A percentile compares a stretch with the other conserved stretches of the same genome.
These are phyloP conservation scores for Cossypha caffra DNA, from an alignment of 2,797 vertebrate genomes.

Conservation along the genomic window DNA sequence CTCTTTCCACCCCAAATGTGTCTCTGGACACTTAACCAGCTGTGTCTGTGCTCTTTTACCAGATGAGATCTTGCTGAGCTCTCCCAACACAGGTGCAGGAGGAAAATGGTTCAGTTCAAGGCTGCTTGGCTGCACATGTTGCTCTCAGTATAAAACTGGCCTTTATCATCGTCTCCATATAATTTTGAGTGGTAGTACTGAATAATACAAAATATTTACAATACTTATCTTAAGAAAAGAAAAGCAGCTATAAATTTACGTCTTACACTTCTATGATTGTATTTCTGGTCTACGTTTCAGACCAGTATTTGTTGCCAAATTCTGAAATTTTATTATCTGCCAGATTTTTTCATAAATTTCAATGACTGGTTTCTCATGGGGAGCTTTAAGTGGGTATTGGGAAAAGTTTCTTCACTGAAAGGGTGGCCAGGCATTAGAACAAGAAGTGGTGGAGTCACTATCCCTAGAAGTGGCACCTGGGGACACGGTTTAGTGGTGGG, in stretches of 20 bases:
- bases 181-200: neutral
- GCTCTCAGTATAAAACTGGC: neutral
- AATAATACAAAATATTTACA: slow-evolving; percentile 38
- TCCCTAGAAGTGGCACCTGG: neutral
- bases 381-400: neutral
- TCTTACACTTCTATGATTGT: neutral
- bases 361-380: neutral
- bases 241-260: neutral
- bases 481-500: neutral
- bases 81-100: neutral
- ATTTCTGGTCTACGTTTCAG: slow-evolving; percentile 11
- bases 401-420: neutral
- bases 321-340: neutral
- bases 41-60: neutral
- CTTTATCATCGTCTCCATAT: neutral
- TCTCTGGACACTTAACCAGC: neutral
- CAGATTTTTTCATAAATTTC: neutral
- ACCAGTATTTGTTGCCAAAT: neutral
- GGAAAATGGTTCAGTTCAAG: neutral
- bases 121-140: neutral
- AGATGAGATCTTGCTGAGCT: neutral
- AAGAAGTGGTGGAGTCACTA: neutral
- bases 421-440: neutral
- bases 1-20: neutral
- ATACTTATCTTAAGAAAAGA: slow-evolving; percentile 12